Base-by-base conservation (phyloP, 2,113 vertebrate genomes). In the Phylloscopus trochilus region DNA sequence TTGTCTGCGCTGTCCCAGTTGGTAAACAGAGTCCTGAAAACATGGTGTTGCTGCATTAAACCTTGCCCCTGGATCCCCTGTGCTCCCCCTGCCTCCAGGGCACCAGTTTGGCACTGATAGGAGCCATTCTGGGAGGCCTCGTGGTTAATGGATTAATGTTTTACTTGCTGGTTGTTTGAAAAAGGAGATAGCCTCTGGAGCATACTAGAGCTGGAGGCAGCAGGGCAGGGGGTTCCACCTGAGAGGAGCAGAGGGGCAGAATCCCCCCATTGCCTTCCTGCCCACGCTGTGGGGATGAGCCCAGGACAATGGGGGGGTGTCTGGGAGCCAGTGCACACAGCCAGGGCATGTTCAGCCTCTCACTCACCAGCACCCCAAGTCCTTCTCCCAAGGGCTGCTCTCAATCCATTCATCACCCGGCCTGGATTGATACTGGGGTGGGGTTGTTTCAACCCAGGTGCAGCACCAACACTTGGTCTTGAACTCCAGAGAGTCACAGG, bases 11-110 rank as follows among this genome's bases (percentile, higher is more conserved):
- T 96, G 95, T 97, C 97, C 97, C 98, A 98, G 70, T 92, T 98
- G 77, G 97, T 97, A 96, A 98, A 99, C 83, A 99, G 92, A 82
- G 96, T 96, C 96, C 98, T 98, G 96, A 58, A 79, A 68, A 62
- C 47, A 89, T 5, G 30, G 55, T 46, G 30, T 66, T 81, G 41
- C n/a, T 51, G 55, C 1, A 0, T 80, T 33, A 84, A 91, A 51
- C 30, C 55, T 31, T 53, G 21, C 35, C 24, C 30, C 28, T 47
- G 62, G 9, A 22, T 53, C 39, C 39, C n/a, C 47, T 47, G 47
- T 47, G 39, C 41, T 62, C 22, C 43, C 1, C 1, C 22, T 12
- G 8, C 26, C 47, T 31, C 22, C 21, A 26, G 4, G 30, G 37
- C 23, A 66, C 15, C 23, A 9, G 0, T 16, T 23, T 58, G 72